Evolutionary conservation across 2,797 vertebrate genomes (phyloP), one percentile per base, ranked within the genome.

Genomic region (Falco berigora): DNA sequence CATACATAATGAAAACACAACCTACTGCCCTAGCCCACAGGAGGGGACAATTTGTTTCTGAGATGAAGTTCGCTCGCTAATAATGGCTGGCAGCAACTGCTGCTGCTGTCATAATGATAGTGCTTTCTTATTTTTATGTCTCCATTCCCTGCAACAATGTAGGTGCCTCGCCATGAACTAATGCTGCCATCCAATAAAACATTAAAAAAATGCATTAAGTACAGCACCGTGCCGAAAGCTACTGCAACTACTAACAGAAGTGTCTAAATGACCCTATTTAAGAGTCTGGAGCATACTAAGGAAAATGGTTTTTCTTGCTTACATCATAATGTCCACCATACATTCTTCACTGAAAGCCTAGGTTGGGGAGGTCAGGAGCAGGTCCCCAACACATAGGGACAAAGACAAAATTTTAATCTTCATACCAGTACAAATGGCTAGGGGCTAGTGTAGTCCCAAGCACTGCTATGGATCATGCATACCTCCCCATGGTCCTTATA

Each of bases 91-190:
- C 90, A 96, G 78, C 59, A 74, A 90, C n/a, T 72, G 76, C 82
- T 90, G 72, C 36, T 82, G 55, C 73, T 88, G 55, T 58, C 91
- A 83, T 92, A 85, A 95, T 23, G 64, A 92, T 18, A 93, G 30
- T 5, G 7, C 46, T 89, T 84, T 12, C 82, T 80, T 91, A 87
- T 82, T 93, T 96, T 96, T 95, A 95, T 95, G 80, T 64, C 64
- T 88, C 86, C 55, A 7, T 88, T 96, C 58, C 38, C 89, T 83
- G 34, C n/a, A 78, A 90, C 58, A 89, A 23, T 72, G 53, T 82
- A 95, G 93, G 56, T 77, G 36, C 36, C 34, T 88, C 2, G 0
- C 61, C 34, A 1, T 69, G 32, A 89, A 77, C 88, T 90, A 72
- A 84, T 42, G 34, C 38, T 90, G 76, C 63, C 63, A 78, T 75